A percentile compares a stretch with the other conserved stretches of the same genome.
These are phyloP conservation scores for Tapirus terrestris DNA, from an alignment of 2,113 vertebrate species.

Conservation along the genomic window DNA sequence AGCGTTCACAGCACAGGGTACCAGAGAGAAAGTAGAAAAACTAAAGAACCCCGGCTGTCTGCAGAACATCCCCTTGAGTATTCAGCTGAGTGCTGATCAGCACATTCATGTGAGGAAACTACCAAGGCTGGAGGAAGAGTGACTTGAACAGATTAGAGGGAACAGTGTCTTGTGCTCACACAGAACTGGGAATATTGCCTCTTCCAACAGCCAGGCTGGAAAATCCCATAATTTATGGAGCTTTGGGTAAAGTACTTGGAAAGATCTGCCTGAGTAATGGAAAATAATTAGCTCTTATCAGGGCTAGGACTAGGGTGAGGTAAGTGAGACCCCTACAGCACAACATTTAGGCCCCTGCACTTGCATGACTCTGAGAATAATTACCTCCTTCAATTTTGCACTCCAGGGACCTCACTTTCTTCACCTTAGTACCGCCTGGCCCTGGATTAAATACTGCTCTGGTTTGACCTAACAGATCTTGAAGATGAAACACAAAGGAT, in stretches of 20 bases:
- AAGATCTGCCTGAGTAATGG: not conserved
- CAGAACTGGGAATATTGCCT: not conserved
- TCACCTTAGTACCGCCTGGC: not conserved
- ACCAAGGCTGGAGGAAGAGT: no score
- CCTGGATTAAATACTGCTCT: not conserved
- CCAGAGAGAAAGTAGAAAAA: rapidly evolving
- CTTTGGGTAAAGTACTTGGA: not conserved
- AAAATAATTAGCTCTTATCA: not conserved
- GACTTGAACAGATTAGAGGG: not conserved
- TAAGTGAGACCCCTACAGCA: not conserved
- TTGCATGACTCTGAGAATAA: not conserved
- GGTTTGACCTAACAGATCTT: not conserved
- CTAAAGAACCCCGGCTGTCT: not conserved
- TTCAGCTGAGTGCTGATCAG: not conserved
- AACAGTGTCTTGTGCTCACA: not conserved
- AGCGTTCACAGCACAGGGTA: not conserved
- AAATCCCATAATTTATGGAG: not conserved
- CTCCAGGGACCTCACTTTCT: no score
- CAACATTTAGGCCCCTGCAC: rapidly evolving
- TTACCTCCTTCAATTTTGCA: not conserved
- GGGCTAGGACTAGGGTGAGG: not conserved
- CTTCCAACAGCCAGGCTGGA: not conserved
- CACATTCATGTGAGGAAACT: not conserved
- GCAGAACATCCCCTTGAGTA: not conserved
- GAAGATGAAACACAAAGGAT: not conserved